Evolutionary conservation across 1,140 invertebrate species (phyloP), one percentile per base, ranked within the genome.

Genomic region (Trachelipus rathkii): DNA sequence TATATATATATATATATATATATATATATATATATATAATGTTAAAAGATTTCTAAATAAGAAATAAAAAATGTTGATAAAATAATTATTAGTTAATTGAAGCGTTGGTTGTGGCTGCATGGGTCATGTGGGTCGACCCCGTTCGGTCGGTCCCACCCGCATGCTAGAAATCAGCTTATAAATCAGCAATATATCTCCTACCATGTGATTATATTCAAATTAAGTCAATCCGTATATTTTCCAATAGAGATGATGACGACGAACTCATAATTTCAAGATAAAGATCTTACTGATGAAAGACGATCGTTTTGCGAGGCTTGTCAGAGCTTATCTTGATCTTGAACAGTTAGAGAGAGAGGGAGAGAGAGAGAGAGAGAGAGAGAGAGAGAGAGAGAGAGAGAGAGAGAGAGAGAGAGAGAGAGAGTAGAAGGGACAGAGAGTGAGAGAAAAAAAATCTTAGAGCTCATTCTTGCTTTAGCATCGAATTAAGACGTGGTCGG

Each of bases 171-270:
- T 60, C 50, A 60, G 50, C 19, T 19, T 60, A 60, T 60, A 60
- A 60, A 60, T 60, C 50, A 60, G 19, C 50, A 60, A 13, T 60
- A 60, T 60, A 15, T 60, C 50, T 60, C 50, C 19, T 19, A 19
- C 50, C 8, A 60, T 60, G 50, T 60, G 50, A 60, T 60, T 60
- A 60, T 60, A 60, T 60, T 60, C 50, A 60, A 60, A 60, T 60
- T 60, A 60, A 60, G 50, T 60, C 50, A 60, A 60, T 19, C 8
- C 19, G 50, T 60, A 60, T 60, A 60, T 60, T 19, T 60, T 60
- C 19, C 50, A 60, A 60, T 60, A 15, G 33, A 33, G 33, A 33
- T 33, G 33, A 33, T 19, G 50, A 60, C 19, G 50, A 60, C 19
- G 50, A 15, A 19, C 11, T 60, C 50, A 8, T 60, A 60, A 60